These are phyloP conservation scores for Monopis laevigella DNA, from an alignment of 2,888 invertebrate species.

Conservation along the genomic window DNA sequence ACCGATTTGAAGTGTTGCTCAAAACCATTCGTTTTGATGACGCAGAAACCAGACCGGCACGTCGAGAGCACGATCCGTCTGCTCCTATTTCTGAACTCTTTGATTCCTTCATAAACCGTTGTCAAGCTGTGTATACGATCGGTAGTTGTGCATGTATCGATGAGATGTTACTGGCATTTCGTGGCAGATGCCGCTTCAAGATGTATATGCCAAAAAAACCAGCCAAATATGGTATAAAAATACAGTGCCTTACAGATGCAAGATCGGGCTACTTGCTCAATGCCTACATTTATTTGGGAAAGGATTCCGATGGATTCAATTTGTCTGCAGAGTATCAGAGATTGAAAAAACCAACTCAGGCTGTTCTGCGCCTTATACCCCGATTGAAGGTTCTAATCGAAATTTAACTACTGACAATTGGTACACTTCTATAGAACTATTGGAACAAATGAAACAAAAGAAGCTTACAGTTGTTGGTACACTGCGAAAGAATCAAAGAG, in stretches of 20 bases:
- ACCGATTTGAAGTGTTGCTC: not conserved
- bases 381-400: slow-evolving; percentile 16
- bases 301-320: slow-evolving; percentile 18
- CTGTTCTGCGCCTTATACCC: slow-evolving; percentile 17
- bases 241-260: slow-evolving; percentile 12
- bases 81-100: slow-evolving; percentile 5
- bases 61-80: not conserved
- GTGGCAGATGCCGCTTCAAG: slow-evolving; percentile 13
- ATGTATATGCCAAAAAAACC: slow-evolving; percentile 17
- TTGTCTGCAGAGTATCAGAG: slow-evolving; percentile 16
- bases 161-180: slow-evolving; percentile 15
- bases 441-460: not conserved
- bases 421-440: slow-evolving; percentile 21
- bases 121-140: slow-evolving; percentile 4
- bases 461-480: slow-evolving; percentile 17
- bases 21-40: slow-evolving; percentile 10
- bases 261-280: slow-evolving; percentile 13
- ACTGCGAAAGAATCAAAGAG: slow-evolving; percentile 15
- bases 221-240: slow-evolving; percentile 14
- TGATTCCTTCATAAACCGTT: not conserved
- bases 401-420: slow-evolving; percentile 22
- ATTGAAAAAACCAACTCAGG: slow-evolving; percentile 17
- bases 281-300: slow-evolving; percentile 19
- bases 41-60: not conserved
- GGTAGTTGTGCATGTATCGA: slow-evolving; percentile 6